phyloP scores from a whole-genome alignment of 2,797 vertebrate species.

The Gallirallus australis region DNA sequence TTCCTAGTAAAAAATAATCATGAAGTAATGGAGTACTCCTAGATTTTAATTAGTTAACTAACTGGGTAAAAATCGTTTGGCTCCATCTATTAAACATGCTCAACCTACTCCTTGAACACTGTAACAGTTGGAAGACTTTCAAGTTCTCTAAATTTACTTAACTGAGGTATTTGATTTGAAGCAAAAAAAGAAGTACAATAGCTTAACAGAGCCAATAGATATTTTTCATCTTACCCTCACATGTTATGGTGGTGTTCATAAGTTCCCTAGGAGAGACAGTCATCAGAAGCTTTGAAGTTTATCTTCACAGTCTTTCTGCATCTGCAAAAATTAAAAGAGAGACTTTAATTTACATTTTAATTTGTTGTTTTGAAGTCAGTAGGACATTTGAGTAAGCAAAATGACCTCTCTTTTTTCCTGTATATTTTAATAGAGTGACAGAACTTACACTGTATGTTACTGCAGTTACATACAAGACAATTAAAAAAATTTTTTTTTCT shows the following conservation, averaged over 20 bases:
- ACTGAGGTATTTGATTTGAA: slow-evolving; percentile 8
- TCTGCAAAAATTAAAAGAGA: background rate
- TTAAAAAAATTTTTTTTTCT: background rate
- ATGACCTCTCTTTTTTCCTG: background rate
- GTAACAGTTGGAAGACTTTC: background rate
- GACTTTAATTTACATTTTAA: slow-evolving; percentile 47
- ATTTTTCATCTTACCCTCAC: background rate
- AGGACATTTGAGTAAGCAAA: background rate
- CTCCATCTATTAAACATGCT: background rate
- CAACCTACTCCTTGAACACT: background rate
- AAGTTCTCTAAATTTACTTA: background rate
- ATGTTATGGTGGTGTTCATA: background rate
- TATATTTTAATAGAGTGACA: background rate
- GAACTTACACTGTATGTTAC: background rate
- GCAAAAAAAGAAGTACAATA: background rate
- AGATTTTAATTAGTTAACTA: background rate
- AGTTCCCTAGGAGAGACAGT: background rate
- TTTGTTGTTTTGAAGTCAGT: slow-evolving; percentile 41
- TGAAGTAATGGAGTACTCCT: background rate
- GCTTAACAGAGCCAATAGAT: background rate
- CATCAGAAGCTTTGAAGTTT: slow-evolving; percentile 23
- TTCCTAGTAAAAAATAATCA: background rate
- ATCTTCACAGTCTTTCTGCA: slow-evolving; percentile 19
- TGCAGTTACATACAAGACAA: background rate
- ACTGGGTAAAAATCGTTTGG: background rate